Percentiles rank a stretch among this genome's conserved stretches.
Conservation (phyloP, 2,113 vertebrate species). For the Pardalotus punctatus region DNA sequence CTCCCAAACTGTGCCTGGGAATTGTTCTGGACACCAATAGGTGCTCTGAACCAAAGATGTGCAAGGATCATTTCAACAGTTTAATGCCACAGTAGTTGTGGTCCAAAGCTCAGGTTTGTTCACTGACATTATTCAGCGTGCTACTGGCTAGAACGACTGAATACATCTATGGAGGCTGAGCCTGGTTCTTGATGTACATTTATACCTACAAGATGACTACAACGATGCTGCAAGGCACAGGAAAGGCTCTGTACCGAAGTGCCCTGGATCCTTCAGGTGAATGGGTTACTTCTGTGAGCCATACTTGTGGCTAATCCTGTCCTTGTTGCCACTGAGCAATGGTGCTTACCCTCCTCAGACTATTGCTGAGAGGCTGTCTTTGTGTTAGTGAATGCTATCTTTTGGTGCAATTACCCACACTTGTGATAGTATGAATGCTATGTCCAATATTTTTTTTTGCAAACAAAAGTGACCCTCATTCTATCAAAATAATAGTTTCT, state of each 20-base stretch:
- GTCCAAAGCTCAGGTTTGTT: not conserved
- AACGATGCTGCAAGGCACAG: not conserved
- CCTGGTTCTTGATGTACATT: not conserved
- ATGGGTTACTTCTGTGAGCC: not conserved
- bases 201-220: not conserved
- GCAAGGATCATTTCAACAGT: not conserved
- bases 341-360: not conserved
- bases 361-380: not conserved
- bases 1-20: not conserved
- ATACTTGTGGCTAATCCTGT: not conserved
- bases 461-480: not conserved
- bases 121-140: not conserved
- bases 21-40: not conserved
- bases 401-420: not conserved
- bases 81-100: not conserved
- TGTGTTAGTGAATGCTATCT: not conserved
- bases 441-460: not conserved
- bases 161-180: not conserved
- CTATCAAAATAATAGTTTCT: not conserved
- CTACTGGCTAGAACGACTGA: not conserved
- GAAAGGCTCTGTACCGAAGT: not conserved
- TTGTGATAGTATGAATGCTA: not conserved
- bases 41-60: not conserved
- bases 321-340: not conserved
- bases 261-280: not conserved